Evolutionary conservation across 2,113 vertebrate genomes (phyloP), one percentile per base, ranked within the genome.

Genomic region (Larimichthys polyactis): DNA sequence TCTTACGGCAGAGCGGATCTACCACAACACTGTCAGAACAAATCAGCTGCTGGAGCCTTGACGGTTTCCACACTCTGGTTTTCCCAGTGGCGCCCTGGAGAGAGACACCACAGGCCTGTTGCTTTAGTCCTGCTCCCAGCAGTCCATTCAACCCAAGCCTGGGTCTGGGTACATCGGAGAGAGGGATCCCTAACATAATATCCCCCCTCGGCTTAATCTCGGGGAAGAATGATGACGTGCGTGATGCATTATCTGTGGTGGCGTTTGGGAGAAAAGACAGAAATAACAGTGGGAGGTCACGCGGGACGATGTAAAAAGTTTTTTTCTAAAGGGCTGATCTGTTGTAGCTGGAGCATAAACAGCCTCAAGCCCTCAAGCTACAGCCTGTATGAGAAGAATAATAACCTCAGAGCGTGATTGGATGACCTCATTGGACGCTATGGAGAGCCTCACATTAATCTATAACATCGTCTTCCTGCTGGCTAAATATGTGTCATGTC

Each of bases 11-110:
- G 92, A 94, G 85, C 52, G 67, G 78, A 69, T 89, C 85, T 86
- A 83, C 88, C 87, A 94, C 90, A 94, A 94, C 94, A 94, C 80
- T 94, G 95, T 94, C 94, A 92, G 84, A 82, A 65, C 80, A 11
- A 63, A 95, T 95, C 90, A 92, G 88, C 70, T 5, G 67, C 72
- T 2, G 75, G 67, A 67, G 80, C 71, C 58, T n/a, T 91, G 92
- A 94, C 70, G 71, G 82, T 81, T 84, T 87, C 83, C 84, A 90
- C 77, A 49, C 84, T 85, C 74, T 11, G 60, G 60, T 78, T 85
- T 81, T 87, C 79, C 75, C 90, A 76, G 57, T 48, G 58, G 69
- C 22, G 27, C 81, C 57, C 89, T 71, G 79, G 75, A 88, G 86
- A 82, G 79, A 82, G 79, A 85, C 76, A 82, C 76, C 63, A 32